These are phyloP conservation scores for Callaeas wilsoni DNA, from an alignment of 2,113 vertebrate species.

Conservation along the genomic window DNA sequence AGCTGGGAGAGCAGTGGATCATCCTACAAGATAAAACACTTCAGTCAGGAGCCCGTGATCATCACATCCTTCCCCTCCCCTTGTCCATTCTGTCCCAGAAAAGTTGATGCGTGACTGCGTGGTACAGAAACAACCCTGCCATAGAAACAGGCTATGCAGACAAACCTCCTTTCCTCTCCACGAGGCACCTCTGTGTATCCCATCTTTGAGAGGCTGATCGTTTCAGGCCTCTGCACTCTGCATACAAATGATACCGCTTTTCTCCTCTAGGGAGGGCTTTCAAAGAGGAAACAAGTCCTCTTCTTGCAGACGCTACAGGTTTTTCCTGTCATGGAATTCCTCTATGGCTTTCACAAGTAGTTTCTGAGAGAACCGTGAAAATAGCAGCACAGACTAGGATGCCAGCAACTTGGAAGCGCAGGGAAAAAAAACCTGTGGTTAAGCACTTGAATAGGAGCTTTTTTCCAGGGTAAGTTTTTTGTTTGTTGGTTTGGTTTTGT, in stretches of 20 bases:
- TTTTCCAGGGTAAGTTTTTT: not conserved
- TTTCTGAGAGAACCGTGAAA: not conserved
- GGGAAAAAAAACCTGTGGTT: not conserved
- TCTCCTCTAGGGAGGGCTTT: not conserved
- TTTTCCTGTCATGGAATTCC: not conserved
- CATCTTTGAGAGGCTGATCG: not conserved
- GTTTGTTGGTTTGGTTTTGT: not conserved
- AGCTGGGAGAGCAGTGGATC: not conserved
- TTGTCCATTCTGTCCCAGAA: not conserved
- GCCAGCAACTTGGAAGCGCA: not conserved
- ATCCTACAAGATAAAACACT: not conserved
- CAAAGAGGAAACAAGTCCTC: not conserved
- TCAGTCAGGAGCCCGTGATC: fast-evolving
- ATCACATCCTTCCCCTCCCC: fast-evolving
- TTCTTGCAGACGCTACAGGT: not conserved
- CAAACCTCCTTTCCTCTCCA: not conserved
- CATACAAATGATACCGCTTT: not conserved
- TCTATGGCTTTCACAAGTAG: not conserved
- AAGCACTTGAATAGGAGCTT: not conserved
- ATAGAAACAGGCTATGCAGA: fast-evolving
- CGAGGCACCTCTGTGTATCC: not conserved
- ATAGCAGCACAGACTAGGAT: not conserved
- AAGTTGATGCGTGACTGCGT: fast-evolving
- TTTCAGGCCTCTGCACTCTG: not conserved
- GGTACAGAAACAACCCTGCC: not conserved